Base-by-base conservation (phyloP, 2,888 invertebrate genomes). In the Athripsodes cinereus region DNA sequence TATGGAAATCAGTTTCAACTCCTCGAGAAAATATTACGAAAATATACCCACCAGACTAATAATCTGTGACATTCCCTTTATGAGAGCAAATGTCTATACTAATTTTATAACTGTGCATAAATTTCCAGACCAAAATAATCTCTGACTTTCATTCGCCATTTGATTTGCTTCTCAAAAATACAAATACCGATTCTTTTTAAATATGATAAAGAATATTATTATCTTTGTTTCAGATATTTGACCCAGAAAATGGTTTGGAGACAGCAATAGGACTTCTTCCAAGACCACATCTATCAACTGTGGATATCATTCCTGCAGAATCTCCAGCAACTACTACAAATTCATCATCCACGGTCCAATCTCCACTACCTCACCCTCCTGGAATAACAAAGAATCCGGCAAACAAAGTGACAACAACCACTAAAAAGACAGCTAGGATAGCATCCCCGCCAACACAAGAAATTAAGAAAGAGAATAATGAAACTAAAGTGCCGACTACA, bases 311-410 rank as follows among this genome's bases (percentile, higher is more conserved):
- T 22, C 50, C 22, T 2, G 50, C 20, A n/a, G 50, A 22, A 18
- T 2, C 22, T 22, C n/a, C 52, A n/a, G 16, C 55, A 2, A 2
- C 48, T 5, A 34, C 11, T 6, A 6, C 35, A 6, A 1, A 66
- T 66, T 65, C 66, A 67, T 65, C 64, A 64, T 57, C 53, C 35
- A 40, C 69, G 66, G n/a, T n/a, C n/a, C 70, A 70, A 68, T 69
- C 69, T 8, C 70, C 47, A 19, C n/a, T 3, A 11, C 52, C 35
- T 19, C n/a, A 13, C 5, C 13, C 16, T 5, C 13, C 16, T 40
- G 50, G 21, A 6, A 22, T 2, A 22, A 10, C 22, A 18, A 22
- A 26, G 6, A 2, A 26, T 21, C 21, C 3, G 22, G 11, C 22
- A 2, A 2, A 22, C 26, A 21, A 44, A 48, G 5, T 46, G 21